phyloP scores from a whole-genome alignment of 2,797 vertebrate genomes.

The Schizopygopsis pylzovi region DNA sequence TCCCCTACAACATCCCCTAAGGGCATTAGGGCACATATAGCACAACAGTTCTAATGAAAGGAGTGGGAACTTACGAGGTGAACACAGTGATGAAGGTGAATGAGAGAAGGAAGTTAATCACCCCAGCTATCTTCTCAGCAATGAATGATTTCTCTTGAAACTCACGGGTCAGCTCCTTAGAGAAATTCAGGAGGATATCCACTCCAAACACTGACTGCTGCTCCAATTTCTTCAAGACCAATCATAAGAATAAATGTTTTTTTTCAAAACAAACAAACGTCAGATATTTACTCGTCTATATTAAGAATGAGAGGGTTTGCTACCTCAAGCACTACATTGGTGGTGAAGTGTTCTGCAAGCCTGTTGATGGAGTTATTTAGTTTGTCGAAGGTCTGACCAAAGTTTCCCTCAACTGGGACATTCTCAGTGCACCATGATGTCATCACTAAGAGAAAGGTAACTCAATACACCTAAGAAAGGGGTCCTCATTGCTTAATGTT shows the following conservation, averaged over 20 bases:
- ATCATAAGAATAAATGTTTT: background rate
- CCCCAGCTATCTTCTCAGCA: slow-evolving; percentile 60
- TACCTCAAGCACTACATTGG: slow-evolving; percentile 74
- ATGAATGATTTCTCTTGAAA: slow-evolving; percentile 62
- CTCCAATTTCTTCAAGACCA: slow-evolving; percentile 68
- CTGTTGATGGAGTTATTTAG: slow-evolving; percentile 76
- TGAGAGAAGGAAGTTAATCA: slow-evolving; percentile 80
- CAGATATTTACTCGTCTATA: background rate
- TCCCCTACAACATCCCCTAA: background rate
- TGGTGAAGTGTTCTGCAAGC: slow-evolving; percentile 79
- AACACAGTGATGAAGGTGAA: slow-evolving; percentile 84
- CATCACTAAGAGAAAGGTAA: slow-evolving; percentile 67
- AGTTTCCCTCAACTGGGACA: slow-evolving; percentile 83
- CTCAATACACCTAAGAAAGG: background rate
- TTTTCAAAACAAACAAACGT: background rate
- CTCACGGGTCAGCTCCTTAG: slow-evolving; percentile 67
- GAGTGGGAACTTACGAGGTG: slow-evolving; percentile 74
- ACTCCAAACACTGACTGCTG: slow-evolving; percentile 65
- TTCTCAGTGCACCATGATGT: slow-evolving; percentile 70
- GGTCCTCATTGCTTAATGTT: background rate
- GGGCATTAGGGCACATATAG: background rate
- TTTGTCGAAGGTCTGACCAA: slow-evolving; percentile 79
- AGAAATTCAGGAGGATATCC: slow-evolving; percentile 68
- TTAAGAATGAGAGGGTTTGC: background rate
- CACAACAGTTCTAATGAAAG: background rate